Evolutionary conservation across 2,888 invertebrate genomes (phyloP).

Genomic region (Noctua fimbriata): DNA sequence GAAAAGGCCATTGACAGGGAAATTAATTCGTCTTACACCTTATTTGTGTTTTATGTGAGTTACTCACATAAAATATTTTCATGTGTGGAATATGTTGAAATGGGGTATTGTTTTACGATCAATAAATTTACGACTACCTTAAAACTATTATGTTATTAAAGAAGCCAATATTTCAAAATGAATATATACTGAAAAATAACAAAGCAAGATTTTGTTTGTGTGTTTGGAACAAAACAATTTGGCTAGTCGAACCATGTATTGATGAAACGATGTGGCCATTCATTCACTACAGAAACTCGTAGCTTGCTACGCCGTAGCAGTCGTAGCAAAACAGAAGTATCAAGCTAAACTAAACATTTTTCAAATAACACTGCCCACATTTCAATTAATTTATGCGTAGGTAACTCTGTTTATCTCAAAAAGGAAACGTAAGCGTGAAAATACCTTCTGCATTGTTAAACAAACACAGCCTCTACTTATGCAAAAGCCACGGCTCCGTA

Average conservation of each 20-base stretch:
- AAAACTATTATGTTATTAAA: not conserved
- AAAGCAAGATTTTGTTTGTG: not conserved
- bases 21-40: not conserved
- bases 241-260: not conserved
- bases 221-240: not conserved
- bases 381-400: constrained; percentile 6
- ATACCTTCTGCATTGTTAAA: constrained; percentile 59
- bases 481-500: constrained; percentile 61
- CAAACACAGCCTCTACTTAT: constrained; percentile 53
- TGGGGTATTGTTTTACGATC: not conserved
- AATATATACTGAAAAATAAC: not conserved
- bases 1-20: not conserved
- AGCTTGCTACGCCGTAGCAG: constrained; percentile 38
- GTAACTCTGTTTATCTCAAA: constrained; percentile 35
- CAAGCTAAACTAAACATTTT: not conserved
- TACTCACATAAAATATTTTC: not conserved
- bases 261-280: not conserved
- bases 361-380: not conserved
- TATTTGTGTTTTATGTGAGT: not conserved
- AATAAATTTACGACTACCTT: not conserved
- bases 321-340: constrained; percentile 22
- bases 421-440: constrained; percentile 55
- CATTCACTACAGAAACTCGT: not conserved
- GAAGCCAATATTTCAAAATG: not conserved
- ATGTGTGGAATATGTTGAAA: not conserved